phyloP scores from a whole-genome alignment of 2,797 vertebrate species.

The Brachymystax lenok region DNA sequence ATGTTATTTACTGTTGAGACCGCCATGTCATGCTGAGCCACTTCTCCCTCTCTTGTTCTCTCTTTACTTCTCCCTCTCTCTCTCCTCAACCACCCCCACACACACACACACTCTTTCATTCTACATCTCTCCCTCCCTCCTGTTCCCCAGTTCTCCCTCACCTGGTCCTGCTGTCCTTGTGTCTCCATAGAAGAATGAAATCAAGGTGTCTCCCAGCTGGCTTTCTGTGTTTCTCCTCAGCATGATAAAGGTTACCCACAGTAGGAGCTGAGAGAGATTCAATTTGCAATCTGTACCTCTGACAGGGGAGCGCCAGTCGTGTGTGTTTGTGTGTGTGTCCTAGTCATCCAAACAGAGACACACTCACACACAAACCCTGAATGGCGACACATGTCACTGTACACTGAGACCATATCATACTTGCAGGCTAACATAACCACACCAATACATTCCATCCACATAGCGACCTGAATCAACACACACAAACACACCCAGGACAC shows the following conservation, averaged over 20 bases:
- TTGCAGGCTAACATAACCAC: neutral
- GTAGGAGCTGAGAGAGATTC: slow-evolving; percentile 51
- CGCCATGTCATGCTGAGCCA: no score
- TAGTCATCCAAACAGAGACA: slow-evolving; percentile 10
- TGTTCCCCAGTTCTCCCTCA: no score
- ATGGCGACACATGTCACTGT: neutral
- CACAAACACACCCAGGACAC: slow-evolving; percentile 11
- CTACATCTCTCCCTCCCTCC: no score
- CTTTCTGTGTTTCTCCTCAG: slow-evolving; percentile 56
- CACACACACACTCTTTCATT: no score
- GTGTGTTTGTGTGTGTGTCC: slow-evolving; percentile 13
- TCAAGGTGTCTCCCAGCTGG: slow-evolving; percentile 49
- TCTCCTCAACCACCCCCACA: slow-evolving; percentile 20
- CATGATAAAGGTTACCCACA: slow-evolving; percentile 64
- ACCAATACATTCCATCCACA: neutral
- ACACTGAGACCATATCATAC: neutral
- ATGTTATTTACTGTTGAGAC: no score
- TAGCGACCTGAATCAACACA: neutral
- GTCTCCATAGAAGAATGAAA: slow-evolving; percentile 47
- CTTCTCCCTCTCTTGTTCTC: no score
- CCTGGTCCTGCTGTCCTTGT: no score
- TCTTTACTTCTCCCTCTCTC: slow-evolving; percentile 21
- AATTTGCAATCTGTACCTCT: slow-evolving; percentile 62
- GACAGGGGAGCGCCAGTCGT: slow-evolving; percentile 24
- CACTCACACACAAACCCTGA: slow-evolving; percentile 16